A percentile compares a stretch with the other conserved stretches of the same genome.
phyloP scores from a whole-genome alignment of 2,797 vertebrate genomes.

The Neosilurus hyrtlii region DNA sequence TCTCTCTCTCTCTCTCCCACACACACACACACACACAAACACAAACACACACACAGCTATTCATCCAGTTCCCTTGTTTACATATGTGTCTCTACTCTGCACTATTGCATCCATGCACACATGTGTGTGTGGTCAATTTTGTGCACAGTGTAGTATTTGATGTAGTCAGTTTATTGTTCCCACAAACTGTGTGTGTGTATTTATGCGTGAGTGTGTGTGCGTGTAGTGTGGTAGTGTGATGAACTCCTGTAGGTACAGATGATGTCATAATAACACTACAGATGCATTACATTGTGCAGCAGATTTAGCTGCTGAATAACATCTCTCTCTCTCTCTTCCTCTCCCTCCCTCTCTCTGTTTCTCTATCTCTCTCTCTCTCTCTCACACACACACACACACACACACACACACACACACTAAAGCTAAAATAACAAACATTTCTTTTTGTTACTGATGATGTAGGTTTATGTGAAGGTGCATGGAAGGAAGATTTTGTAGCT shows the following conservation, averaged over 20 bases:
- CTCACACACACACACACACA: constrained; percentile 1
- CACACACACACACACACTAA: neutral
- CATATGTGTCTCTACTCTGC: constrained; percentile 37
- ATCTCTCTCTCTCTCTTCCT: too few species aligned
- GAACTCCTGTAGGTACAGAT: constrained; percentile 41
- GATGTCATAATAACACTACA: constrained; percentile 45
- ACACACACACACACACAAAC: constrained; percentile 14
- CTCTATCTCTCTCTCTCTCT: too few species aligned
- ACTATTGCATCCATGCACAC: constrained; percentile 5
- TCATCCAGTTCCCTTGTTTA: constrained; percentile 38
- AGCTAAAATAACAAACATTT: too few species aligned
- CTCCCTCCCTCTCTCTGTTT: too few species aligned
- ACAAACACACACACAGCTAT: constrained; percentile 34
- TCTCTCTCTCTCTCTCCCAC: constrained; percentile 2
- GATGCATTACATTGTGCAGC: constrained; percentile 38
- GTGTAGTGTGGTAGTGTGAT: constrained; percentile 3
- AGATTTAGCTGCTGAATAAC: constrained; percentile 18
- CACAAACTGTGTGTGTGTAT: constrained; percentile 26
- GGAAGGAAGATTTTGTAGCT: neutral
- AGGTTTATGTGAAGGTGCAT: neutral
- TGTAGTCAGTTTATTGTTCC: constrained; percentile 32
- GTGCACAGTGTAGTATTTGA: constrained; percentile 29
- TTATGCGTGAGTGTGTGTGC: neutral
- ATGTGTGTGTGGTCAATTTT: constrained; percentile 6
- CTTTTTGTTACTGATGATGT: neutral